Base-by-base conservation (phyloP, 1,140 invertebrate species). In the Microplitis demolitor region DNA sequence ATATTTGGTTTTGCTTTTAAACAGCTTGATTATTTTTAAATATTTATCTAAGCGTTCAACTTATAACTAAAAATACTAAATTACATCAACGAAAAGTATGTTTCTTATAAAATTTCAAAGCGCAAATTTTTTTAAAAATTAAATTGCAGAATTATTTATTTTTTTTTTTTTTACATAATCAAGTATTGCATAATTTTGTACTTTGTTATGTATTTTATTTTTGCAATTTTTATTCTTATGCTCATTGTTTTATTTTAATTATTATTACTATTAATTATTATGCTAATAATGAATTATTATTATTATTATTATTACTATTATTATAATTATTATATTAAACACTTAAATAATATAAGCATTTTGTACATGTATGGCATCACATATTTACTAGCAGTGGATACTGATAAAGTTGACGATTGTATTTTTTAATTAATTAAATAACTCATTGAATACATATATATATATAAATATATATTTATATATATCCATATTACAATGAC, bases 301-400 rank as follows among this genome's bases (percentile, higher is more conserved):
- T 33, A 33, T 61, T 33, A 33, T 4, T 8, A 33, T 31, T 13
- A 24, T 24, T 6, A 61, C 8, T 33, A 33, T 34, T 33, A 33
- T 61, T 31, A 24, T 9, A 61, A 33, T 61, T 24, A 58, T 16
- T 11, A 61, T 61, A 13, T 14, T 63, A 37, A 50, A 71, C 56
- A 37, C 58, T 13, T 31, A 45, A 45, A 45, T 31, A 61, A 62
- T 35, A 45, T 70, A 70, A 61, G 56, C 39, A 61, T 39, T 74
- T 69, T 74, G 69, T 69, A 76, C 56, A 76, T 73, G 66, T 69
- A 33, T 69, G 13, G 35, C 24, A 13, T 72, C 62, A 51, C 66
- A 69, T 60, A 33, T 39, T 56, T 70, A 39, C 35, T 72, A 50
- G 39, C 68, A 60, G 37, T 66, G 16, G 50, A 53, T 54, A 11